These are phyloP conservation scores for Tapirus indicus DNA, from an alignment of 2,797 vertebrate species.

Conservation along the genomic window DNA sequence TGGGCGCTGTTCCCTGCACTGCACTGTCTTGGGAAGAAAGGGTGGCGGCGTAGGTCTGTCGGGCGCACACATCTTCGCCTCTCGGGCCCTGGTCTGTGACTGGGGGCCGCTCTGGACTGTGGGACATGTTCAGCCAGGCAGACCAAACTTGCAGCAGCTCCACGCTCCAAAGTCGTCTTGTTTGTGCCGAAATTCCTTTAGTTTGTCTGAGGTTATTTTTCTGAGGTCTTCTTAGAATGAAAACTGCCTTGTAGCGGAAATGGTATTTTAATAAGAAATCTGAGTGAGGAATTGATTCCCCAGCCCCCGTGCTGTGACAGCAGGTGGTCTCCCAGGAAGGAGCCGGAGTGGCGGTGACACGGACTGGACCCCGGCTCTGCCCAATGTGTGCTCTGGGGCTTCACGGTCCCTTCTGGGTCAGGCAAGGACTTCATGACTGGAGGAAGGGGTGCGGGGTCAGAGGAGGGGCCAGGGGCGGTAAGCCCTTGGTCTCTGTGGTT, in stretches of 20 bases:
- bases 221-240: neutral
- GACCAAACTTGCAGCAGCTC: neutral
- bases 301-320: neutral
- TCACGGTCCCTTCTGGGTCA: neutral
- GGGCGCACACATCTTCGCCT: too few relatives aligned
- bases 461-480: neutral
- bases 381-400: neutral
- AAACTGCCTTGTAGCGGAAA: neutral
- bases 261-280: neutral
- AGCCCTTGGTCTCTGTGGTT: too few relatives aligned
- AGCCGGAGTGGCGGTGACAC: too few relatives aligned
- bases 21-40: too few relatives aligned
- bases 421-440: neutral
- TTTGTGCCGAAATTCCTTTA: neutral
- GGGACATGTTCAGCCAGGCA: neutral
- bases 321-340: neutral
- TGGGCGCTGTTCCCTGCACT: too few relatives aligned
- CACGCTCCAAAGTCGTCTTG: neutral
- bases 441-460: too few relatives aligned
- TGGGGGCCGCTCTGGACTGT: too few relatives aligned
- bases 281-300: neutral
- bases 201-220: neutral
- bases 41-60: too few relatives aligned
- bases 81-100: too few relatives aligned
- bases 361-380: neutral